Base-by-base conservation (phyloP, 2,888 invertebrate genomes). In the Eumerus sabulonum region DNA sequence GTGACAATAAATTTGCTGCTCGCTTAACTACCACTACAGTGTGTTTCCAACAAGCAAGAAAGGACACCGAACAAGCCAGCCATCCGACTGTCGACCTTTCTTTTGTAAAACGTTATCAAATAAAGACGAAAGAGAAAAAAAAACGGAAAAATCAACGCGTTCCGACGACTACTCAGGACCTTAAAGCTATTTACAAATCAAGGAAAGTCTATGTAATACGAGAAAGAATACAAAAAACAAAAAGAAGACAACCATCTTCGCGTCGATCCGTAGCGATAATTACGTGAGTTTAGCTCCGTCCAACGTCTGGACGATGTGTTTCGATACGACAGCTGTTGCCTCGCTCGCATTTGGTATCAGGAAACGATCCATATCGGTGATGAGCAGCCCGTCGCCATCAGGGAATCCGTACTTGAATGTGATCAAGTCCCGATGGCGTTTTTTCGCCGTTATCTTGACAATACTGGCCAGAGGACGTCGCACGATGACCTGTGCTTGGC, bases 361-460 rank as follows among this genome's bases (percentile, higher is more conserved):
- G 89, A 98, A 96, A 82, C 95, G 92, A 89, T 97, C 97, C 94
- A 96, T 95, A 87, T 97, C 97, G 0, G 93, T 95, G 73, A 97
- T 95, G 73, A 94, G 90, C 40, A 96, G 90, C 47, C 93, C 92
- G 84, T 95, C 94, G 53, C 94, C 95, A 86, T 95, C 94, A 1
- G 94, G 94, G 67, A 93, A 92, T 3, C 98, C 98, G 87, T 98
- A 98, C 88, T 98, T 97, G 88, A 99, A 98, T 0, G 99, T 99
- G 81, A 99, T 98, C 84, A 99, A 90, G 89, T 99, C 97, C 0
- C 98, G 98, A 87, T 96, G 95, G 67, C 95, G 93, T 88, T 98
- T 98, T 87, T 98, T 97, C 11, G 98, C 98, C 0, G 99, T 99
- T 79, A 99, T 99, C 90, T 97, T 98, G 9, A 98, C 96, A 84